Base-by-base conservation (phyloP, 2,888 invertebrate species). In the Tenthredo livida region DNA sequence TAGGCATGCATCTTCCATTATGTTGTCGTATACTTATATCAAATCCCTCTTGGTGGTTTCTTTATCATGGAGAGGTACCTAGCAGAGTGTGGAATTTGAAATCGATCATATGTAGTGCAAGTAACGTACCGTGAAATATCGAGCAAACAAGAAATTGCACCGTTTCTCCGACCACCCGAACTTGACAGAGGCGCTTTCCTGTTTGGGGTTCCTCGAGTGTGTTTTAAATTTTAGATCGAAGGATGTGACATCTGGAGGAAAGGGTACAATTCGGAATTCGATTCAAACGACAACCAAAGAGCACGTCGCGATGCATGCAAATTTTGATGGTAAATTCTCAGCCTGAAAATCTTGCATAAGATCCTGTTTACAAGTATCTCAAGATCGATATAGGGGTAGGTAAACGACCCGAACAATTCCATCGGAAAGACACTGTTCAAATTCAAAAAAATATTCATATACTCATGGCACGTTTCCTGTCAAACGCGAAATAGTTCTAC, bases 131-230 rank as follows among this genome's bases (percentile, higher is more conserved):
- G 50, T 54, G 77, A 77, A 47, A 77, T 54, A 29, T 47, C 77
- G 40, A 50, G 77, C 47, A 77, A 33, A 77, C 72, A 77, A 77
- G 54, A 77, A 77, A 77, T 77, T 77, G 77, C 77, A 77, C 50
- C 29, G 54, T 77, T 77, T 25, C 72, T 77, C 77, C 54, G 29
- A 25, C 3, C 47, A 7, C 15, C 54, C 54, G 29, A 77, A 50
- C 40, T 77, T 29, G 77, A 77, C 47, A 54, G 25, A 77, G 77
- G 50, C 54, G 54, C 17, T 77, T 77, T 77, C 54, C 77, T 54
- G 50, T 77, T 77, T 77, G 77, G 77, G 77, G 29, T 77, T 50
- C 29, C 33, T 77, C 33, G 77, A 33, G 54, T 77, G 77, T 77
- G 47, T 77, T 77, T 50, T 77, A 54, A 77, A 77, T 77, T 77